Evolutionary conservation across 2,797 vertebrate species (phyloP).

Genomic region (Myotis daubentonii): DNA sequence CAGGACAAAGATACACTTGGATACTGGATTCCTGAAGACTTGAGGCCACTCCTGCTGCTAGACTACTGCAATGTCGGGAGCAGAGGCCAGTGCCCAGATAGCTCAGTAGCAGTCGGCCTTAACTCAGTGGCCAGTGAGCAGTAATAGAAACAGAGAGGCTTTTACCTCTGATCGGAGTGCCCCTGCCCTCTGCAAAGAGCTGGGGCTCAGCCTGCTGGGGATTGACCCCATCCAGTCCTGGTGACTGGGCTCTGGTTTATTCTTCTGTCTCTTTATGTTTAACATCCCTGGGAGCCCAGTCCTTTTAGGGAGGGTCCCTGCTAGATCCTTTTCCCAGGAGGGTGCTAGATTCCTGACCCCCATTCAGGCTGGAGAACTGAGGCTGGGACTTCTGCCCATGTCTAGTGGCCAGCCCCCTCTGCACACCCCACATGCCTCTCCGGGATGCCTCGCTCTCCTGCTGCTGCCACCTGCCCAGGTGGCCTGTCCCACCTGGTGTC

Average conservation of each 20-base stretch:
- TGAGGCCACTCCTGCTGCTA: not conserved
- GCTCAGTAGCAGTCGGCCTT: accelerated
- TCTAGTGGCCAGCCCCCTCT: not conserved
- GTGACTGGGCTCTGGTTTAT: not conserved
- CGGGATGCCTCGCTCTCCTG: not conserved
- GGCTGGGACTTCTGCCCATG: not conserved
- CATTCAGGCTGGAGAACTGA: not conserved
- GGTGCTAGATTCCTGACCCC: not conserved
- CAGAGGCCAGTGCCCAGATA: not conserved
- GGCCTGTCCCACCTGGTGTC: not conserved
- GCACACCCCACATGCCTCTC: not conserved
- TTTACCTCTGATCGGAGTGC: not conserved
- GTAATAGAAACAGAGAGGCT: not conserved
- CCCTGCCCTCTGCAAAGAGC: not conserved
- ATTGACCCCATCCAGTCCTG: not conserved
- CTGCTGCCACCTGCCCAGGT: not conserved
- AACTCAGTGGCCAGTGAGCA: no score
- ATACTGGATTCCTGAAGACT: not conserved
- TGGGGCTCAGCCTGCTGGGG: not conserved
- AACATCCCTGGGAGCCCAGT: not conserved
- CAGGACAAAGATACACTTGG: not conserved
- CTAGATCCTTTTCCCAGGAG: not conserved
- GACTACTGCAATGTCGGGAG: not conserved
- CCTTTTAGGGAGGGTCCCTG: not conserved
- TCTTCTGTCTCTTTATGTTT: not conserved